Conservation (phyloP, 2,888 invertebrate species). For the Brachyptera risi region DNA sequence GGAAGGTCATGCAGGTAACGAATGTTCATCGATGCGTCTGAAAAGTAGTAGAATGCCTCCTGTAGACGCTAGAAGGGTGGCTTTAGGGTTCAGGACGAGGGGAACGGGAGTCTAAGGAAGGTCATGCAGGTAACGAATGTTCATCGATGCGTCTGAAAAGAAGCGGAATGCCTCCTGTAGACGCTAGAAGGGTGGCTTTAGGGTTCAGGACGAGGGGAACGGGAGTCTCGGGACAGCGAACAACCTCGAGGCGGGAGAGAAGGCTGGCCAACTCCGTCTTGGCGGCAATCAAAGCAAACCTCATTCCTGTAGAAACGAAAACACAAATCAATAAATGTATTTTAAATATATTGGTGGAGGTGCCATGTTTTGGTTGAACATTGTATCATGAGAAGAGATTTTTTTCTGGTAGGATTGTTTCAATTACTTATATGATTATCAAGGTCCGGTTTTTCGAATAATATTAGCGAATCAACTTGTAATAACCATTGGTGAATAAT, state of each 20-base stretch:
- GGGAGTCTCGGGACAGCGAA: conserved; percentile 22
- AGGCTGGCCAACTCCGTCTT: conserved; percentile 25
- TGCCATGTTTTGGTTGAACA: no score
- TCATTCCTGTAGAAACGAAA: conserved; percentile 24
- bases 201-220: conserved; percentile 15
- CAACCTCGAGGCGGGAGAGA: conserved; percentile 21
- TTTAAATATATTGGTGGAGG: no score
- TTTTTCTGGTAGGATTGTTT: no score
- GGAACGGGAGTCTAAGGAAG: conserved; percentile 23
- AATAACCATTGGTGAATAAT: no score
- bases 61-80: conserved; percentile 5
- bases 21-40: not conserved
- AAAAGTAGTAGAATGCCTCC: conserved; percentile 23
- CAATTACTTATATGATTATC: no score
- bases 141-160: conserved; percentile 4
- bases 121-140: no score
- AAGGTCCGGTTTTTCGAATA: no score
- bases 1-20: no score
- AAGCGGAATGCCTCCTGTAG: conserved; percentile 19
- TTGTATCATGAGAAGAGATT: no score
- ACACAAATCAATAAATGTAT: not conserved
- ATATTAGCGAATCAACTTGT: no score
- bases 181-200: conserved; percentile 10
- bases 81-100: conserved; percentile 14
- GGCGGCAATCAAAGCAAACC: conserved; percentile 24